Base-by-base conservation (phyloP, 1,140 invertebrate species). In the Eupristina koningsbergeri region DNA sequence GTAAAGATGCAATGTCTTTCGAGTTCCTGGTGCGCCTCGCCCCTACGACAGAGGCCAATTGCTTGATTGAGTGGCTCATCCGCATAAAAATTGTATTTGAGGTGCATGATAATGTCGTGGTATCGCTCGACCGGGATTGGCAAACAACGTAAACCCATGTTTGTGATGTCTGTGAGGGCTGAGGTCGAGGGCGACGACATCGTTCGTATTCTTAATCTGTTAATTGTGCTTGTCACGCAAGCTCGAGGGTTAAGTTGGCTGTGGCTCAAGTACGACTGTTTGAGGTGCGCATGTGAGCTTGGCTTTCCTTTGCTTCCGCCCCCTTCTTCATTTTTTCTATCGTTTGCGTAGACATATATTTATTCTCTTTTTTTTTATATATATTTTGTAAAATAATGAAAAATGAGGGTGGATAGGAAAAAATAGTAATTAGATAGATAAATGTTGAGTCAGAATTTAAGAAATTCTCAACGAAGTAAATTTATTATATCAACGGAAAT, bases 11-110 rank as follows among this genome's bases (percentile, higher is more conserved):
- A 95, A 86, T 96, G 95, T n/a, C 93, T 90, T 90, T 97, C 96
- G n/a, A 97, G 92, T 36, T 95, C 94, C 0, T 91, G 91, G 87
- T 96, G 95, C 0, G 94, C 93, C 83, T 95, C 93, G 0, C 96
- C 96, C 80, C 93, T 90, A 13, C 90, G 85, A 86, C 96, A 96
- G 0, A 97, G 92, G 22, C 93, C 93, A n/a, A 96, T 95, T 0
- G 95, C 95, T 80, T 94, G 94, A 89, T 97, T 97, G 15, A 97
- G 92, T 0, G 96, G 96, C 89, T 97, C 96, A 87, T 97, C 96
- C 6, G 95, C 94, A 89, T 97, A 97, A 91, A 96, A 96, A 85
- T 94, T 95, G 82, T 93, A 91, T 47, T 95, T 93, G 77, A 97
- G 91, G 88, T 96, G 96, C 39, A 94, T 87, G 63, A 97, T 94